These are phyloP conservation scores for Pollenia labialis DNA, from an alignment of 2,888 invertebrate species.

Conservation along the genomic window DNA sequence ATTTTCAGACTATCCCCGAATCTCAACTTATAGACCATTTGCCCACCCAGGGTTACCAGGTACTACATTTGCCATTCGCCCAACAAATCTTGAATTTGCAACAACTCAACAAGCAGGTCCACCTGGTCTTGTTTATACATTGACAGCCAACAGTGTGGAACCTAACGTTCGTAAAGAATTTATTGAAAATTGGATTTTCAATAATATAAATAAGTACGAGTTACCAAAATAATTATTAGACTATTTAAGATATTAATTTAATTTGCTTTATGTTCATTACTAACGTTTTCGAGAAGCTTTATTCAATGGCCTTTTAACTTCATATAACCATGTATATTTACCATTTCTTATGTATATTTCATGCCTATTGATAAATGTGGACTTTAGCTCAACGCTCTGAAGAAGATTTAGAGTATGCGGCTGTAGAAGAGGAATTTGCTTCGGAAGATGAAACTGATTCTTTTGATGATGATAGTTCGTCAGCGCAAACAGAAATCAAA, in stretches of 20 bases:
- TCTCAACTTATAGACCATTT: not conserved
- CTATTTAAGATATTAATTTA: not conserved
- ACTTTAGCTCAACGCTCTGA: constrained; percentile 40
- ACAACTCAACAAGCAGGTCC: not conserved
- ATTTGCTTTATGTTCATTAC: not conserved
- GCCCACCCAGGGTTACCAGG: too few relatives aligned
- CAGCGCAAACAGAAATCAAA: not conserved
- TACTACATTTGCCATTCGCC: too few relatives aligned
- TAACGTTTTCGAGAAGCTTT: not conserved
- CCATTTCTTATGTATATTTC: not conserved
- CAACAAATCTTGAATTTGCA: not conserved
- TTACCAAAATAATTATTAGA: not conserved
- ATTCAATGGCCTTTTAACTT: too few relatives aligned
- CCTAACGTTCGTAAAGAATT: constrained; percentile 85
- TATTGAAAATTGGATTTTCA: constrained; percentile 88
- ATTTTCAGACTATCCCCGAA: not conserved
- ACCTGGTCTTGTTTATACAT: not conserved
- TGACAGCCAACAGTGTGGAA: not conserved
- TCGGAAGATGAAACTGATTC: constrained; percentile 52
- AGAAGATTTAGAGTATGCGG: constrained; percentile 32
- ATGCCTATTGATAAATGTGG: constrained; percentile 4
- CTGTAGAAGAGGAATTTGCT: not conserved
- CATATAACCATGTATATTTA: not conserved
- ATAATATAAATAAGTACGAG: constrained; percentile 41
- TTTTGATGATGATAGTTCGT: not conserved